These are phyloP conservation scores for Poeciliopsis paucimaculata DNA, from an alignment of 2,797 vertebrate genomes.

Conservation along the genomic window DNA sequence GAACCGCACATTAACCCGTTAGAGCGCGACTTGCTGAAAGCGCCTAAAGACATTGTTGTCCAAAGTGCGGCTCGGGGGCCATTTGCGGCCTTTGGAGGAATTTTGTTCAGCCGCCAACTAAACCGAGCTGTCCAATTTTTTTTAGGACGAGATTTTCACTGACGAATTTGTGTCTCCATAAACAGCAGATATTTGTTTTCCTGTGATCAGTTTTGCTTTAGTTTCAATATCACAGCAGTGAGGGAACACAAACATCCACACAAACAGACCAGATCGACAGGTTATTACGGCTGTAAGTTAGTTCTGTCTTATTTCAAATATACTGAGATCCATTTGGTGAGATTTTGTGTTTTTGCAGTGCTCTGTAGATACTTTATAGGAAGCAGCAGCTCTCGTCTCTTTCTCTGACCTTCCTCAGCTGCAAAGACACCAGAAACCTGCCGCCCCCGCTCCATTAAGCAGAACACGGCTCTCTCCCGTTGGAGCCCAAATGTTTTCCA, in stretches of 20 bases:
- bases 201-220: background rate
- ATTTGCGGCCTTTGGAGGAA: too few species aligned
- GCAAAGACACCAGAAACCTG: slow-evolving; percentile 52
- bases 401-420: slow-evolving; percentile 45
- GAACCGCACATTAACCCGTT: too few species aligned
- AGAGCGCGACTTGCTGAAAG: too few species aligned
- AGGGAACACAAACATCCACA: background rate
- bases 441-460: slow-evolving; percentile 15
- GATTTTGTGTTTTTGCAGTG: too few species aligned
- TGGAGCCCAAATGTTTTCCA: slow-evolving; percentile 70
- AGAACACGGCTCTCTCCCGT: slow-evolving; percentile 25
- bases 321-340: too few species aligned
- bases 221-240: background rate
- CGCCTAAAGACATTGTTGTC: too few species aligned
- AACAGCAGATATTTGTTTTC: background rate
- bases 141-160: background rate
- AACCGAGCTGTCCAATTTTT: too few species aligned
- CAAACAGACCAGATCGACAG: background rate
- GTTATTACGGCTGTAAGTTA: too few species aligned
- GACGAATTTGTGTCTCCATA: background rate
- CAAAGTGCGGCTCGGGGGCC: background rate
- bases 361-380: slow-evolving; percentile 44
- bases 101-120: background rate
- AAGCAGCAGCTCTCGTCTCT: slow-evolving; percentile 58
- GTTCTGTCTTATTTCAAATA: too few species aligned